Conservation (phyloP, 1,140 invertebrate species). For the Tribolium madens region DNA sequence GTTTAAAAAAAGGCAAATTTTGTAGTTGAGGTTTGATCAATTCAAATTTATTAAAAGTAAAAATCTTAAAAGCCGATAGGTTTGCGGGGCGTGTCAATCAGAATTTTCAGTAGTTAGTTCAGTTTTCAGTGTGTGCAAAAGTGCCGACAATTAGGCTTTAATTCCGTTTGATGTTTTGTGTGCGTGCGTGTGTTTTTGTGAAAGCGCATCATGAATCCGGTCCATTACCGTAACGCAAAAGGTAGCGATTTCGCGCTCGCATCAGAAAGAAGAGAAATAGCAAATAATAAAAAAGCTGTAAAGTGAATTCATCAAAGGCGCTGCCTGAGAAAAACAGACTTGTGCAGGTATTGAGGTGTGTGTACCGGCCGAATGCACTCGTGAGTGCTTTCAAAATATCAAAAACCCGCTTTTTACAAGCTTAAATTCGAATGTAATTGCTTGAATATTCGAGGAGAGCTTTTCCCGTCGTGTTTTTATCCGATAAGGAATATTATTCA, state of each 20-base stretch:
- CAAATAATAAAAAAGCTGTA: constrained; percentile 48
- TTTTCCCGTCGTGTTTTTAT: constrained; percentile 41
- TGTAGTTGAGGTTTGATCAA: too few relatives aligned
- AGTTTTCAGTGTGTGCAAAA: too few relatives aligned
- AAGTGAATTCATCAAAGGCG: constrained; percentile 59
- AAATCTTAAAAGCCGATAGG: too few relatives aligned
- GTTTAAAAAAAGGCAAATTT: too few relatives aligned
- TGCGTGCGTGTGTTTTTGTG: neutral
- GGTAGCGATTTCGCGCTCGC: constrained; percentile 38
- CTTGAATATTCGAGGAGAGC: constrained; percentile 45
- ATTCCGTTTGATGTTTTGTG: neutral
- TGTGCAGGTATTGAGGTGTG: constrained; percentile 62
- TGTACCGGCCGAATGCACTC: constrained; percentile 57
- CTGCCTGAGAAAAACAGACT: constrained; percentile 57
- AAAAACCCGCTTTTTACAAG: constrained; percentile 52
- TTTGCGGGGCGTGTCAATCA: too few relatives aligned
- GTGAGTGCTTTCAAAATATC: constrained; percentile 56
- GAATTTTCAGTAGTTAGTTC: too few relatives aligned
- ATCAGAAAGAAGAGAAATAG: constrained; percentile 40
- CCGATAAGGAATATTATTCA: constrained; percentile 43
- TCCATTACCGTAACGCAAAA: constrained; percentile 29
- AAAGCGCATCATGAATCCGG: constrained; percentile 27
- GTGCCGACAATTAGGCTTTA: constrained; percentile 8
- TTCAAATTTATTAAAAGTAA: too few relatives aligned
- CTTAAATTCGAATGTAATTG: constrained; percentile 56